Evolutionary conservation across 2,888 invertebrate genomes (phyloP), one percentile per base, ranked within the genome.

Genomic region (Papilio gigon): DNA sequence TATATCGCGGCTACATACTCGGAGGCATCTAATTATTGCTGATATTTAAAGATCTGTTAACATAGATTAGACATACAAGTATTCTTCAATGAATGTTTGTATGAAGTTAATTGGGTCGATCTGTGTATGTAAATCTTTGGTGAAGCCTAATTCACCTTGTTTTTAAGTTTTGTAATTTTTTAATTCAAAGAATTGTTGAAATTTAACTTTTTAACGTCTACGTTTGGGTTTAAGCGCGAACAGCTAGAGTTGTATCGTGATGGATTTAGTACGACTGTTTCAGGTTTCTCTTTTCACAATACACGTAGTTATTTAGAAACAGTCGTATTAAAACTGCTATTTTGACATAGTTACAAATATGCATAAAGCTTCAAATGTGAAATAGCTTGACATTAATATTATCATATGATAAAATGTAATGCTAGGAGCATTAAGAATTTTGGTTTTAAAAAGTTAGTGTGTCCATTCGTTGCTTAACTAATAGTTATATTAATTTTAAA

Each of bases 201-300:
- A 73, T 74, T 76, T 73, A 74, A 80, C 25, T 74, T 70, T 74
- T 74, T 74, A 79, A 78, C 75, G 74, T 75, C 77, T 77, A 81
- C 80, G 81, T 81, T 81, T 84, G 87, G 89, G 87, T 82, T 87
- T 84, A n/a, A n/a, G n/a, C n/a, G n/a, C n/a, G n/a, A n/a, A 86
- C 85, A 84, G 86, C 85, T 83, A 87, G 84, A 81, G 84, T 87
- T 56, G 14, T 30, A 27, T 85, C 78, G 27, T 35, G 30, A 50
- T 60, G 35, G 37, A 12, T 65, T 72, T 60, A 35, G 56, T 53
- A 62, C 35, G 25, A 14, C 53, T 65, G 69, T 65, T 65, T 69
- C 27, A 1, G 3, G 4, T 25, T 33, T 22, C 11, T 14, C 14
- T 59, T 14, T 22, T 59, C 14, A 14, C 20, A 47, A 20, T 17